phyloP scores from a whole-genome alignment of 2,888 invertebrate genomes.

The Pollenia labialis region DNA sequence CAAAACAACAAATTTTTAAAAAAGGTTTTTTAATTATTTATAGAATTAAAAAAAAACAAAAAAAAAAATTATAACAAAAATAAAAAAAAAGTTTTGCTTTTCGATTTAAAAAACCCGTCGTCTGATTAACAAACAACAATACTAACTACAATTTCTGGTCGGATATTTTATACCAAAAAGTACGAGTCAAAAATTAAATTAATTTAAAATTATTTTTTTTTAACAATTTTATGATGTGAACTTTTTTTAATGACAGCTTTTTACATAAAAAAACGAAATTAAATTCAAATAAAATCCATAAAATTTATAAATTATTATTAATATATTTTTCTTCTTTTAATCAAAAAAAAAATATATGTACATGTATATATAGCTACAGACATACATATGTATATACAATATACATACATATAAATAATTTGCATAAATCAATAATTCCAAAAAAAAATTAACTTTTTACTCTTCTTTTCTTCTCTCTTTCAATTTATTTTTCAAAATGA shows the following conservation, averaged over 20 bases:
- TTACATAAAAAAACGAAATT: background rate
- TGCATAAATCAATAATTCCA: background rate
- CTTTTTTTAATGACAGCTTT: constrained; percentile 11
- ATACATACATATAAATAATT: no score
- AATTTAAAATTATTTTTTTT: constrained; percentile 13
- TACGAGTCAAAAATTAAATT: constrained; percentile 57
- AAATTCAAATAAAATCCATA: constrained; percentile 6
- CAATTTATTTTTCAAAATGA: background rate
- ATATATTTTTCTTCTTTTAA: constrained; percentile 8
- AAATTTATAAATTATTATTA: constrained; percentile 29
- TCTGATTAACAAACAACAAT: constrained; percentile 9
- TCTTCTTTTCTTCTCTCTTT: background rate
- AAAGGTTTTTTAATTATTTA: background rate
- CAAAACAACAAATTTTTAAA: background rate
- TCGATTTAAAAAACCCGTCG: constrained; percentile 14
- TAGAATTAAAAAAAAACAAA: background rate
- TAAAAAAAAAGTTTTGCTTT: constrained; percentile 17
- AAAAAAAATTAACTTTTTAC: background rate
- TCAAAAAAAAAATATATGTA: background rate
- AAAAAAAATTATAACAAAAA: constrained; percentile 23
- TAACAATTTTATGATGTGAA: constrained; percentile 22
- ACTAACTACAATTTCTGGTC: background rate
- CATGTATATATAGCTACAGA: no score
- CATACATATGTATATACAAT: no score
- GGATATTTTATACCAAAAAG: constrained; percentile 36